phyloP scores from a whole-genome alignment of 2,888 invertebrate species.

The Tethea ocularis region DNA sequence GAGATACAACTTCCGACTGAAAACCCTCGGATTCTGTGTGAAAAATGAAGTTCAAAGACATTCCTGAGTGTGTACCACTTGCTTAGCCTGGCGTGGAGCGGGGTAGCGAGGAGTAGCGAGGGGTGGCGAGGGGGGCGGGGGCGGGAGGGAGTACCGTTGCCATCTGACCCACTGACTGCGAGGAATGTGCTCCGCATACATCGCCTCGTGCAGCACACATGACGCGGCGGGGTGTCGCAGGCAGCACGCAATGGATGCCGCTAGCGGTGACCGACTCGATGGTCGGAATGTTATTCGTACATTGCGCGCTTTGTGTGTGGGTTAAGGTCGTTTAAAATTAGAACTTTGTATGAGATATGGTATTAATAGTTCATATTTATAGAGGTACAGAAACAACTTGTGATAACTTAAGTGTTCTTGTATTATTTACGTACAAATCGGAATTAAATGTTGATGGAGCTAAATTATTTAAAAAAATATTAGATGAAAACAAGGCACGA shows the following conservation, averaged over 20 bases:
- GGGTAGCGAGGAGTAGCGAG: constrained; percentile 13
- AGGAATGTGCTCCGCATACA: constrained; percentile 36
- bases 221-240: neutral
- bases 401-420: neutral
- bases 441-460: neutral
- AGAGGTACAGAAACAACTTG: neutral
- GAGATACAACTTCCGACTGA: neutral
- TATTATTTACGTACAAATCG: neutral
- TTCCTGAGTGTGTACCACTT: constrained; percentile 14
- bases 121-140: constrained; percentile 14
- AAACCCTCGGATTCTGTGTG: neutral
- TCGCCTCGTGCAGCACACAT: neutral
- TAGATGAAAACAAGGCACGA: too few relatives aligned
- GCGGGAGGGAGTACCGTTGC: constrained; percentile 63
- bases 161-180: constrained; percentile 52
- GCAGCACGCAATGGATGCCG: constrained; percentile 11
- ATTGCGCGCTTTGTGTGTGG: constrained; percentile 15
- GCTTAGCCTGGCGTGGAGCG: constrained; percentile 11
- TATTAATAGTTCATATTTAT: constrained; percentile 2
- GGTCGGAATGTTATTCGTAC: constrained; percentile 13
- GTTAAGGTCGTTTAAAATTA: constrained; percentile 11
- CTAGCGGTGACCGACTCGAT: constrained; percentile 15
- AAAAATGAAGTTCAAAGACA: constrained; percentile 12
- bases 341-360: neutral
- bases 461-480: neutral